Percentiles rank a stretch among this genome's conserved stretches.
These are phyloP conservation scores for Magallana nippona DNA, from an alignment of 2,888 invertebrate genomes.

Conservation along the genomic window DNA sequence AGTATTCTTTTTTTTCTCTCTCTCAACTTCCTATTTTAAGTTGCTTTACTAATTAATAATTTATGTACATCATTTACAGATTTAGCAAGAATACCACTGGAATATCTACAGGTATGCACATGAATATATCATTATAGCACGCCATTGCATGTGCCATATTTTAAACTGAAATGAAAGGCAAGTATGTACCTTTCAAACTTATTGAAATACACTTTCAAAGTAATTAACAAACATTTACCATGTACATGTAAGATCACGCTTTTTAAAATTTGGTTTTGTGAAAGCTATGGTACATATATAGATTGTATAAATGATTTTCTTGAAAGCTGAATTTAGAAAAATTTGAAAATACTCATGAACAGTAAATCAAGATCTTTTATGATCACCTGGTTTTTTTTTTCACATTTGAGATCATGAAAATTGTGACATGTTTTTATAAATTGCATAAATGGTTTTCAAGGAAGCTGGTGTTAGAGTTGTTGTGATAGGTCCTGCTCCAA, in stretches of 20 bases:
- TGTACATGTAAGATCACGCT: too few species aligned
- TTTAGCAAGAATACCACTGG: constrained; percentile 68
- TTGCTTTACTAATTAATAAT: neutral
- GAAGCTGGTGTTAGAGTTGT: constrained; percentile 74
- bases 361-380: neutral
- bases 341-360: neutral
- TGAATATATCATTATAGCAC: too few species aligned
- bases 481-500: constrained; percentile 74
- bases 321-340: too few species aligned
- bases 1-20: neutral
- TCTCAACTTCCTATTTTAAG: neutral
- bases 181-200: too few species aligned
- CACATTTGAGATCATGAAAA: neutral
- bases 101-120: constrained; percentile 68
- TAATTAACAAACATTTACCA: too few species aligned
- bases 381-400: neutral
- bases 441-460: constrained; percentile 53
- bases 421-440: neutral
- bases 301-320: too few species aligned
- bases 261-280: too few species aligned
- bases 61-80: constrained; percentile 59
- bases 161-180: too few species aligned
- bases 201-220: too few species aligned
- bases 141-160: too few species aligned
- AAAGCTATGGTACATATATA: too few species aligned